Base-by-base conservation (phyloP, 2,888 invertebrate genomes). In the Cacoxenus indagator region DNA sequence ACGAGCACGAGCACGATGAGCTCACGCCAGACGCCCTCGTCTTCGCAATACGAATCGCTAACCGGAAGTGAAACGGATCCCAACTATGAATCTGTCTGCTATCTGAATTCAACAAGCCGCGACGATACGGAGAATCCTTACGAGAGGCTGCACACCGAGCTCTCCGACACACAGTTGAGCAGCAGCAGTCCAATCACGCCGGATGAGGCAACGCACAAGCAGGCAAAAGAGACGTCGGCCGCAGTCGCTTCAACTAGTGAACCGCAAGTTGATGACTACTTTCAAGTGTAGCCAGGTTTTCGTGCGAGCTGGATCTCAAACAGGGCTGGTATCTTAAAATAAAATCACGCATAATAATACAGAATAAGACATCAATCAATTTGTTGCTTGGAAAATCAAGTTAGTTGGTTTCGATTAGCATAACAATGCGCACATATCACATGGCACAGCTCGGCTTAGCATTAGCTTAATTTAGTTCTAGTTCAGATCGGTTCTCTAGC, bases 71-170 rank as follows among this genome's bases (percentile, higher is more conserved):
- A 94, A 84, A 92, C 92, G 0, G 94, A 95, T 89, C 94, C 94
- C 0, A 95, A 95, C 85, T 95, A 95, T 81, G 95, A 95, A 85
- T 94, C 94, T 74, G 94, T 95, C 0, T 93, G 93, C 75, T 94
- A 94, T 87, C 90, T 92, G 78, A 92, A 92, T 70, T 74, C 83
- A 57, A 75, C 72, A 4, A 77, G 57, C 57, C 76, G 72, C 5
- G 76, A 74, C 37, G 78, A 67, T 43, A 84, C 91, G 1, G 93
- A 92, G 64, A 93, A 93, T 64, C 93, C 93, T 0, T 93, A 93
- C 70, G 93, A 93, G 79, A 90, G 90, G 76, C 88, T 92, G 14
- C 88, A 90, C 54, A 88, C 87, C 26, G 90, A 89, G 26, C 74
- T 82, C 70, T 83, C 86, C 24, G 86, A 82, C 45, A 84, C 85